These are phyloP conservation scores for Argyresthia albistria DNA, from an alignment of 2,888 invertebrate genomes.

Conservation along the genomic window DNA sequence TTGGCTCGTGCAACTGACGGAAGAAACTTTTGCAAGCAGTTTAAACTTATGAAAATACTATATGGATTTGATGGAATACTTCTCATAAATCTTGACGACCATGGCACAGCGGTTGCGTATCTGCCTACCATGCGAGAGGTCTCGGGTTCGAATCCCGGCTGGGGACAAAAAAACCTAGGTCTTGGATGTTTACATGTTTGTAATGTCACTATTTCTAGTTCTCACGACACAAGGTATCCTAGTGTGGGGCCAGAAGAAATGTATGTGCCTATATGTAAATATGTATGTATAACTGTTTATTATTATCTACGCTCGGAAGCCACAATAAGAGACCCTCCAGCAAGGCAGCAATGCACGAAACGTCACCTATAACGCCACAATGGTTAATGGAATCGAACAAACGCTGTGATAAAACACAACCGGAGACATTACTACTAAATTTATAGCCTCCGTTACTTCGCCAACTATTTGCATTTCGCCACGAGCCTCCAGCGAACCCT, in stretches of 20 bases:
- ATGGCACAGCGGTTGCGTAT: no score
- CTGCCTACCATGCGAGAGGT: no score
- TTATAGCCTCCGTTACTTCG: constrained; percentile 21
- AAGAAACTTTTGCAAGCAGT: no score
- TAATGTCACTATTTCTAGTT: no score
- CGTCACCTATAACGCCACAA: constrained; percentile 7
- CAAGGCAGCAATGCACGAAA: constrained; percentile 7
- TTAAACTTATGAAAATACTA: no score
- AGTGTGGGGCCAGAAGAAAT: no score
- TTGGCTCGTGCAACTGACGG: neutral
- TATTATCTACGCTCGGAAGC: neutral
- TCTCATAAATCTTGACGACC: no score
- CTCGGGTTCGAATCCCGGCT: no score
- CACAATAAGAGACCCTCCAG: constrained; percentile 1
- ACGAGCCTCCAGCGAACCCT: constrained; percentile 3
- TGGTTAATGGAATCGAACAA: constrained; percentile 14
- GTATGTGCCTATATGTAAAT: neutral
- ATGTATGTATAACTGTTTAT: neutral
- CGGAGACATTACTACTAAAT: constrained; percentile 26
- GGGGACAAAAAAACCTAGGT: no score
- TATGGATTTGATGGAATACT: no score
- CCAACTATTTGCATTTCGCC: constrained; percentile 26
- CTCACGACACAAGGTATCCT: no score
- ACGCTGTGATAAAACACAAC: constrained; percentile 21
- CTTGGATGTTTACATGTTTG: no score